Conservation (phyloP, 1,140 invertebrate species). For the Calliphora vicina region DNA sequence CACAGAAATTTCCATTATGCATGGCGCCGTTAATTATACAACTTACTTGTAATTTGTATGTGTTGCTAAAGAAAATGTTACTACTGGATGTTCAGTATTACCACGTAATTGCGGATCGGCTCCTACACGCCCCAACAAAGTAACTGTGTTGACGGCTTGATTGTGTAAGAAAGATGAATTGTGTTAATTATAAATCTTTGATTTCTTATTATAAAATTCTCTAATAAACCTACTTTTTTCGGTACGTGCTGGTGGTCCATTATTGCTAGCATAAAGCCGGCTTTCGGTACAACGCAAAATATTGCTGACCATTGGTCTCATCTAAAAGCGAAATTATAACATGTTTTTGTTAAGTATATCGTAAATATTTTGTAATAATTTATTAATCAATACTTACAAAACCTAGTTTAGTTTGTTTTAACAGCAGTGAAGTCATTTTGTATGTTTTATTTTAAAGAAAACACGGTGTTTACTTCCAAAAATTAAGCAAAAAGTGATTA, state of each 20-base stretch:
- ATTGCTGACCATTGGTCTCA: neutral
- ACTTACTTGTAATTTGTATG: conserved; percentile 78
- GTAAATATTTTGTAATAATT: neutral
- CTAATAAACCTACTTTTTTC: conserved; percentile 37
- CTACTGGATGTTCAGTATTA: conserved; percentile 81
- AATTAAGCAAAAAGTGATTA: neutral
- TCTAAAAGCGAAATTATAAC: neutral
- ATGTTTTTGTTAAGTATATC: neutral
- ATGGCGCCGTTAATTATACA: too few relatives aligned
- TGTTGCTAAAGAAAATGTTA: conserved; percentile 90
- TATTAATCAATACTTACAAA: neutral
- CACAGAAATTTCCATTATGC: too few relatives aligned
- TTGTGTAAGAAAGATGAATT: conserved; percentile 51
- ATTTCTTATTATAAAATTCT: neutral
- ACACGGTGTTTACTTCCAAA: neutral
- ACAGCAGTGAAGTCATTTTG: neutral
- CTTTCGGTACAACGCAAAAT: neutral
- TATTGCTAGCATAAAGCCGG: neutral
- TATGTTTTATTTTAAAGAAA: neutral
- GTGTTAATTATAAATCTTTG: neutral
- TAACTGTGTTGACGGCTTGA: conserved; percentile 88
- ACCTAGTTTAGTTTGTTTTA: neutral
- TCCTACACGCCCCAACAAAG: conserved; percentile 85
- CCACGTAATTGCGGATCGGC: conserved; percentile 86
- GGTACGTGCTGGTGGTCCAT: conserved; percentile 7